A percentile compares a stretch with the other conserved stretches of the same genome.
phyloP scores from a whole-genome alignment of 1,140 invertebrate species.

The Lamellibrachia luymesi region DNA sequence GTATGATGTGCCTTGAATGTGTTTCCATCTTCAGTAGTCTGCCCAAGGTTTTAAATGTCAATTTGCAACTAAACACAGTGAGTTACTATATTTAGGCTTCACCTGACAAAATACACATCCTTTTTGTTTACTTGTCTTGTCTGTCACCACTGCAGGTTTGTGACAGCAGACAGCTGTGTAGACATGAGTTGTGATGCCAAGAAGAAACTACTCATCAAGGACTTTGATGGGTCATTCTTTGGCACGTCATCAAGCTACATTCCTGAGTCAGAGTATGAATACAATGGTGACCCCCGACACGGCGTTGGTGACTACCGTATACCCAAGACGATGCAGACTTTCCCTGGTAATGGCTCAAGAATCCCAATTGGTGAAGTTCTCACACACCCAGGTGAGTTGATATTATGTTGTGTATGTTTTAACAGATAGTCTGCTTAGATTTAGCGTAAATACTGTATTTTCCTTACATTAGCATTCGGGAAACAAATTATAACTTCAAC shows the following conservation, averaged over 20 bases:
- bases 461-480: no score
- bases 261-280: constrained; percentile 47
- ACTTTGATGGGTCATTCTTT: constrained; percentile 48
- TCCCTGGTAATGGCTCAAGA: background rate
- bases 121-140: background rate
- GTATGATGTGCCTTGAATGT: background rate
- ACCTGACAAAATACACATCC: background rate
- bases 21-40: no score
- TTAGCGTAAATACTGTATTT: background rate
- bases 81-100: background rate
- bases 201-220: constrained; percentile 47
- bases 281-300: constrained; percentile 40
- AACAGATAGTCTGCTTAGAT: background rate
- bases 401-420: background rate
- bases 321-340: constrained; percentile 34
- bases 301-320: constrained; percentile 54
- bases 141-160: background rate
- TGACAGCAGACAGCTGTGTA: constrained; percentile 19
- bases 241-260: constrained; percentile 24
- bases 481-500: no score
- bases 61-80: no score
- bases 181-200: constrained; percentile 56
- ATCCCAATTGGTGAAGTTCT: background rate
- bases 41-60: no score
- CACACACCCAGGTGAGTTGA: background rate